A percentile compares a stretch with the other conserved stretches of the same genome.
Conservation (phyloP, 1,140 invertebrate species). For the Chrysomallon squamiferum region DNA sequence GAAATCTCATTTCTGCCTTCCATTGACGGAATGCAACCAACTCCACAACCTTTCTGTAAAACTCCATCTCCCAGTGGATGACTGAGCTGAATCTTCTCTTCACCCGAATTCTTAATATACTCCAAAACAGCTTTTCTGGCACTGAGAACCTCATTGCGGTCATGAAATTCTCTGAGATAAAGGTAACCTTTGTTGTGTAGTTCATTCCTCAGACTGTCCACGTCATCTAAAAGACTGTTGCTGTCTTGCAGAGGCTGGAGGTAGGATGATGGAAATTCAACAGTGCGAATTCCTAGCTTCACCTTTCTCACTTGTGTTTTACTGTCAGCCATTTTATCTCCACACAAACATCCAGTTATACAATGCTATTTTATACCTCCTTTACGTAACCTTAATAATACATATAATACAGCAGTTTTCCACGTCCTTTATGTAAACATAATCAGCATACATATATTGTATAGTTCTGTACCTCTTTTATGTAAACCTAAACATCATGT, state of each 20-base stretch:
- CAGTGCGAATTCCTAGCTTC: slow-evolving; percentile 22
- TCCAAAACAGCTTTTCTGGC: slow-evolving; percentile 43
- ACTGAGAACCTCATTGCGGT: slow-evolving; percentile 41
- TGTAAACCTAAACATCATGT: too few relatives aligned
- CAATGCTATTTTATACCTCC: too few relatives aligned
- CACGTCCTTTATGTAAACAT: too few relatives aligned
- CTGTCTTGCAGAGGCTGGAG: slow-evolving; percentile 23
- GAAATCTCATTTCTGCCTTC: slow-evolving; percentile 45
- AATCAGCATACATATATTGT: too few relatives aligned
- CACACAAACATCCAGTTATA: too few relatives aligned
- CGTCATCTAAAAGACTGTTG: slow-evolving; percentile 26
- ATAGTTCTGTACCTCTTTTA: too few relatives aligned
- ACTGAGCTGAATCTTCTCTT: slow-evolving; percentile 25
- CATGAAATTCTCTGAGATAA: slow-evolving; percentile 46
- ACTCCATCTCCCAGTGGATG: slow-evolving; percentile 35
- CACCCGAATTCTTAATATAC: slow-evolving; percentile 29
- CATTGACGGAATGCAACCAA: slow-evolving; percentile 52
- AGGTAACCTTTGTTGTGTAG: slow-evolving; percentile 33
- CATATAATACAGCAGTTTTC: too few relatives aligned
- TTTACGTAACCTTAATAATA: too few relatives aligned
- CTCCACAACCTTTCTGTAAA: slow-evolving; percentile 43
- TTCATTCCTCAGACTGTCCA: slow-evolving; percentile 20
- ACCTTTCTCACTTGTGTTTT: slow-evolving; percentile 19
- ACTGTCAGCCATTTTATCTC: too few relatives aligned
- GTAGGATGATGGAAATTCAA: slow-evolving; percentile 25